Conservation (phyloP, 2,888 invertebrate species). For the Glaucopsyche alexis region DNA sequence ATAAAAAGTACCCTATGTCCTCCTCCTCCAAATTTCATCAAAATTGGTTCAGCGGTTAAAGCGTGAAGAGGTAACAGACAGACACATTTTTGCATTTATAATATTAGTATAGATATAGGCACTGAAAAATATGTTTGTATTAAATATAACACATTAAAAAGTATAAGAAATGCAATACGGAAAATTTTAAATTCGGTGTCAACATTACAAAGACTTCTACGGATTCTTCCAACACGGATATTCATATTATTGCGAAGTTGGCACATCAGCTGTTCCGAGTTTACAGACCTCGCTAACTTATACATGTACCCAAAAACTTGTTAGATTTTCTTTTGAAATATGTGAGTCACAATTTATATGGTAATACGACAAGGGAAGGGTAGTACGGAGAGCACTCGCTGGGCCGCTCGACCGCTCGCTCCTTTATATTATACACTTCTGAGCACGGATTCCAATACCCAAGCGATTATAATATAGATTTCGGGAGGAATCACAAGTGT, state of each 20-base stretch:
- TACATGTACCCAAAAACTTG: slow-evolving; percentile 26
- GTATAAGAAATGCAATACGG: neutral
- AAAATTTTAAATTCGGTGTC: neutral
- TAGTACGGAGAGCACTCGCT: slow-evolving; percentile 34
- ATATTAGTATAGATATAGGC: too few species aligned
- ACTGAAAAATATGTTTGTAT: too few species aligned
- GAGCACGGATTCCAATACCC: slow-evolving; percentile 35
- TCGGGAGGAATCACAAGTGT: slow-evolving; percentile 30
- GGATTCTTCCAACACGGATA: neutral
- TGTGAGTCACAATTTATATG: slow-evolving; percentile 53
- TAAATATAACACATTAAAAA: too few species aligned
- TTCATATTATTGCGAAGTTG: neutral
- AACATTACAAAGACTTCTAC: neutral
- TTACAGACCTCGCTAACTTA: slow-evolving; percentile 22
- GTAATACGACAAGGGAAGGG: slow-evolving; percentile 44
- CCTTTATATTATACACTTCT: slow-evolving; percentile 55
- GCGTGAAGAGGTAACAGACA: too few species aligned
- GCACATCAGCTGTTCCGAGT: slow-evolving; percentile 16
- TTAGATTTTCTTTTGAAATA: slow-evolving; percentile 31
- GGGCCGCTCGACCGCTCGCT: slow-evolving; percentile 42
- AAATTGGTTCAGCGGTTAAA: too few species aligned
- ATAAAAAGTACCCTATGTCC: too few species aligned
- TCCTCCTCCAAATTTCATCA: too few species aligned
- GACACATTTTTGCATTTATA: too few species aligned
- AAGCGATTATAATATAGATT: slow-evolving; percentile 38